Base-by-base conservation (phyloP, 2,113 vertebrate species). In the Halcyon senegalensis region DNA sequence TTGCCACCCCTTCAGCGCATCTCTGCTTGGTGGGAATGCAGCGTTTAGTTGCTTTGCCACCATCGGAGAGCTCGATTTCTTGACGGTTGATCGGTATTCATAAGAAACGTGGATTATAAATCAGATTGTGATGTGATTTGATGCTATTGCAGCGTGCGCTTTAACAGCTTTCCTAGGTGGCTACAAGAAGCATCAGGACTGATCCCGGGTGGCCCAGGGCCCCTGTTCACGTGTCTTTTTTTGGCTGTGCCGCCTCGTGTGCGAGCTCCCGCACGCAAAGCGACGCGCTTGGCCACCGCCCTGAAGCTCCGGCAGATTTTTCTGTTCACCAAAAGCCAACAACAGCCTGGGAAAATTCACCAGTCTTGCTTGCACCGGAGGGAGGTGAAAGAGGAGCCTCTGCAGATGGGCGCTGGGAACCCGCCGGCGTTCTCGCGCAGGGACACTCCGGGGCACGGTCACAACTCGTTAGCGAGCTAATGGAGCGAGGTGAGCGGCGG, bases 341-440 rank as follows among this genome's bases (percentile, higher is more conserved):
- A 41, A 15, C 12, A 11, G 13, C 66, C 31, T 3, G 70, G 64
- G 84, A 43, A 73, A 35, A 62, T 23, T 91, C 87, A 72, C 23
- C 58, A 7, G 9, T 33, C 37, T 62, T 43, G 50, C 17, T 21
- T 16, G 89, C 68, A 70, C 91, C 46, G 25, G 77, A 51, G n/a
- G 87, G 63, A 87, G 78, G 88, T 95, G 93, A 15, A 79, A 95
- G 93, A 93, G 77, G 93, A 95, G 94, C 51, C 83, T 93, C 95
- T 94, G 84, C 97, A 96, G 96, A 93, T 97, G 97, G 97, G 77
- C 5, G 44, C 66, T 96, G 95, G 94, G 96, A 96, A 68, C 39
- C 5, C 16, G 1, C 93, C 23, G 13, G 24, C 30, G 82, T 59
- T 89, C 88, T 89, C 89, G 70, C 59, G 46, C 68, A 76, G 94